Base-by-base conservation (phyloP, 2,113 vertebrate species). In the Thamnophis sirtalis region DNA sequence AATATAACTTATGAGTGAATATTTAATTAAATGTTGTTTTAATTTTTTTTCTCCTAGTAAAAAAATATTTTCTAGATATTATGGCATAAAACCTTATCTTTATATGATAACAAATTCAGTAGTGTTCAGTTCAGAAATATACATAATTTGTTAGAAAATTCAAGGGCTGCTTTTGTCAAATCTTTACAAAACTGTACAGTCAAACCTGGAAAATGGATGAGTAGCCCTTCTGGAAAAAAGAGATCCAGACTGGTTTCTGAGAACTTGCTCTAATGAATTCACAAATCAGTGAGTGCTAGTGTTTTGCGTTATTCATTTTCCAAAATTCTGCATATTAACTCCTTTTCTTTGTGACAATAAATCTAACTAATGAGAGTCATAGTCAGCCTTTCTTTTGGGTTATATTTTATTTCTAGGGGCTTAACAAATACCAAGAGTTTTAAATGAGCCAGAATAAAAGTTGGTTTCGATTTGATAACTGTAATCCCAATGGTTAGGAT, bases 391-490 rank as follows among this genome's bases (percentile, higher is more conserved):
- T 80, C 33, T 38, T 43, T 80, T 43, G 73, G 33, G 73, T 19
- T 80, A 38, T 80, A 80, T 38, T 80, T 38, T 80, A 80, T 7
- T 68, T 33, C 63, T 80, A 80, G 33, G 33, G 17, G 73, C 33
- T 43, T 80, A 38, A 38, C 73, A 21, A 43, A 80, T 80, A 80
- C 19, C 33, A 80, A 43, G 73, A n/a, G 22, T 22, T n/a, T 95
- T 95, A 96, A 95, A 50, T 86, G 94, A 94, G 94, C 89, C 95
- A 91, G 85, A 73, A 87, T 92, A 95, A 94, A 96, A 51, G 90
- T 93, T 95, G 94, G 92, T 94, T 96, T 96, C 94, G 93, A 92
- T 96, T 94, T 93, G 95, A 94, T 90, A 94, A 96, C 96, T 93
- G 93, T 94, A 94, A 95, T 96, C 95, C 94, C 84, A 51, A 17